A percentile compares a stretch with the other conserved stretches of the same genome.
Conservation (phyloP, 2,113 vertebrate genomes). For the Gulo gulo region DNA sequence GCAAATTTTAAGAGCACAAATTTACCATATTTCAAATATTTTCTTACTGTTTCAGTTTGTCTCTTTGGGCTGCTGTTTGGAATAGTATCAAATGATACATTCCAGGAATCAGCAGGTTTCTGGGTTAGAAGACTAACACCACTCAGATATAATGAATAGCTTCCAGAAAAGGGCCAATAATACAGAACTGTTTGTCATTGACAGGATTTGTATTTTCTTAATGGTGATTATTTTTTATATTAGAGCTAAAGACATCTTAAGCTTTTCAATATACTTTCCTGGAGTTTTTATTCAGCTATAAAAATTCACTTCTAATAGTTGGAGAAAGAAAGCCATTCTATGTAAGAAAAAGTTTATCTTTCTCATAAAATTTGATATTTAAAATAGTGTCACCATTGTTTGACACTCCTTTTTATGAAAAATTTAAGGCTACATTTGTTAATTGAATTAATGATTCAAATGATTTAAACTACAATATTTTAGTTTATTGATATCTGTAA, state of each 20-base stretch:
- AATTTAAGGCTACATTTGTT: not conserved
- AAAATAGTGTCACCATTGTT: not conserved
- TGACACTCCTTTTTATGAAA: not conserved
- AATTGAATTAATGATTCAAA: not conserved
- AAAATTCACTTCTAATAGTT: constrained; percentile 67
- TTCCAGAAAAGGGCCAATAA: constrained; percentile 66
- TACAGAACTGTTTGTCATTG: constrained; percentile 63
- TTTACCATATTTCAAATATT: not conserved
- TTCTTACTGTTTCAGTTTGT: constrained; percentile 72
- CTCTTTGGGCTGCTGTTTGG: constrained; percentile 71
- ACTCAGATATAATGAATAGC: constrained; percentile 75
- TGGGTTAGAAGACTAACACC: constrained; percentile 76
- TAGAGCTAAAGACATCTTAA: constrained; percentile 68
- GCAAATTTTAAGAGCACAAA: not conserved
- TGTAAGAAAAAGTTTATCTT: not conserved
- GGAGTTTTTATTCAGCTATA: constrained; percentile 71
- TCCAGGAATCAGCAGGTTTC: constrained; percentile 72
- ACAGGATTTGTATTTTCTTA: constrained; percentile 72
- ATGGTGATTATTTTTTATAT: constrained; percentile 62
- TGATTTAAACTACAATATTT: not conserved
- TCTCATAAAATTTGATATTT: not conserved
- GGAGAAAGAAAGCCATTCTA: constrained; percentile 28
- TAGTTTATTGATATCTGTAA: not conserved
- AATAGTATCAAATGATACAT: constrained; percentile 74
- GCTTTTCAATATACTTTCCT: constrained; percentile 72